Base-by-base conservation (phyloP, 2,113 vertebrate species). In the Heptranchias perlo region DNA sequence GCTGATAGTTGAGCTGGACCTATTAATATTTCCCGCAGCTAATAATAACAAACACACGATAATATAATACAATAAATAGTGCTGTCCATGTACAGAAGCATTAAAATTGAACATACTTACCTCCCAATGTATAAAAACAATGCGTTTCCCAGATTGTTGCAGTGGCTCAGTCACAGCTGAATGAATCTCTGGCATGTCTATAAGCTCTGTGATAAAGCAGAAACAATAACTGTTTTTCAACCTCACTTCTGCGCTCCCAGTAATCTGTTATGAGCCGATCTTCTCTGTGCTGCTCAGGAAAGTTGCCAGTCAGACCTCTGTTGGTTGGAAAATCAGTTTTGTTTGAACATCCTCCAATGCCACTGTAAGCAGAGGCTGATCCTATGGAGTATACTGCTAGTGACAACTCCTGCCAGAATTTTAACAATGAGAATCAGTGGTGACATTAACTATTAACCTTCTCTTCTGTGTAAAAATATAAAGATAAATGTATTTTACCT, bases 201-300 rank as follows among this genome's bases (percentile, higher is more conserved):
- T 65, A 23, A 94, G 94, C 25, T 95, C 94, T 95, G 39, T 69
- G 64, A 95, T 69, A 73, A 73, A 95, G 47, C 39, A 95, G 28
- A 73, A 69, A 69, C 28, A 94, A 94, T 28, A 44, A 25, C 13
- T 64, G 11, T 64, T 94, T 47, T 67, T 39, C 16, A 94, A 65
- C 21, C 21, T 13, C 2, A 11, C n/a, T 28, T n/a, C n/a, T n/a
- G n/a, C n/a, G n/a, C n/a, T n/a, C n/a, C n/a, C n/a, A n/a, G 2
- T 61, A 58, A 89, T 52, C 18, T 82, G 49, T 52, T 54, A 49
- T 89, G 86, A 31, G 86, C 11, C 65, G 25, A 5, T 58, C 58
- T 58, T n/a, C 16, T 82, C 8, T 52, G 49, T 11, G 8, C 49
- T 54, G 2, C 25, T 89, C 49, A 89, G 49, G 86, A 54, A 52